Conservation (phyloP, 1,140 invertebrate genomes). For the Chelonus insularis region DNA sequence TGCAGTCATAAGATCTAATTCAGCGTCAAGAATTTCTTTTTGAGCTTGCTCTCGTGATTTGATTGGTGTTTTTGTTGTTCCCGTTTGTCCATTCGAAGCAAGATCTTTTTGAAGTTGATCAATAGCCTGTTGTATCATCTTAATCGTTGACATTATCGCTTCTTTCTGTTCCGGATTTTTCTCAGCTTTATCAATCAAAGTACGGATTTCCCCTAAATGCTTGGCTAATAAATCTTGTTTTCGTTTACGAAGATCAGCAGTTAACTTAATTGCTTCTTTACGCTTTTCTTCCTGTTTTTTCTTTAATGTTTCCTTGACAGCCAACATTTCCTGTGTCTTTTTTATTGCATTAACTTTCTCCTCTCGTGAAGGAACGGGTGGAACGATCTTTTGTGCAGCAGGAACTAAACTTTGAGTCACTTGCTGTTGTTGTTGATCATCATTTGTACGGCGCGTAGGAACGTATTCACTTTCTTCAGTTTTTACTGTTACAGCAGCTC, state of each 20-base stretch:
- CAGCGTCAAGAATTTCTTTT: constrained; percentile 84
- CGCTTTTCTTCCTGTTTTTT: constrained; percentile 70
- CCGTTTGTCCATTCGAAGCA: constrained; percentile 50
- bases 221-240: constrained; percentile 79
- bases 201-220: constrained; percentile 76
- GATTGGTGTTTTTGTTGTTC: constrained; percentile 28
- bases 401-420: constrained; percentile 23
- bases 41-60: constrained; percentile 71
- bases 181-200: constrained; percentile 74
- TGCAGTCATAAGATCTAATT: constrained; percentile 83
- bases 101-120: constrained; percentile 75
- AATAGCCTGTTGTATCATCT: constrained; percentile 74
- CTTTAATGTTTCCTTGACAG: constrained; percentile 65
- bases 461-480: constrained; percentile 55
- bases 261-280: constrained; percentile 72
- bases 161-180: constrained; percentile 72
- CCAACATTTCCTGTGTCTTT: constrained; percentile 67
- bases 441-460: constrained; percentile 50
- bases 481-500: constrained; percentile 47
- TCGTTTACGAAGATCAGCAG: constrained; percentile 73
- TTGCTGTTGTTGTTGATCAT: constrained; percentile 40
- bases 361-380: constrained; percentile 37
- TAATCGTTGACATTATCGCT: constrained; percentile 72
- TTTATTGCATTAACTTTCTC: constrained; percentile 64
- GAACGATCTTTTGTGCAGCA: constrained; percentile 31